These are phyloP conservation scores for Caenorhabditis sp. DNA, from an alignment of 2,888 invertebrate genomes.

Conservation along the genomic window DNA sequence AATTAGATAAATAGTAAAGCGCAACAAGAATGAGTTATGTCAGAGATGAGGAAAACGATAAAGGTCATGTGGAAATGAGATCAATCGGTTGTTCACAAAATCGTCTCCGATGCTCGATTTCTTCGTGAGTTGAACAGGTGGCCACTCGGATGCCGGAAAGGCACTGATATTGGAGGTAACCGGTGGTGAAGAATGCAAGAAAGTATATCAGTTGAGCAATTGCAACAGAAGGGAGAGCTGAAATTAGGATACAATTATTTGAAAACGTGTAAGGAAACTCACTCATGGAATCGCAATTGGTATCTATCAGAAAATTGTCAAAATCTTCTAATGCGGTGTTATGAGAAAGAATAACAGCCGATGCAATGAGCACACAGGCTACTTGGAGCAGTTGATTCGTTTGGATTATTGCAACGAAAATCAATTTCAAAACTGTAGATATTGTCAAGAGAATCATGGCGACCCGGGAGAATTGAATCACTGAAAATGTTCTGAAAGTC, in stretches of 20 bases:
- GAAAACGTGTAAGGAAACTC: no score
- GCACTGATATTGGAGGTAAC: conserved; percentile 49
- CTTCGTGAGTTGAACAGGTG: conserved; percentile 46
- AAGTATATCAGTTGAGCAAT: conserved; percentile 48
- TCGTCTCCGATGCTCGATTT: conserved; percentile 47
- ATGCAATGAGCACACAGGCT: conserved; percentile 35
- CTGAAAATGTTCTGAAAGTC: conserved; percentile 29
- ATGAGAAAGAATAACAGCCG: conserved; percentile 52
- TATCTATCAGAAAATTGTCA: conserved; percentile 39
- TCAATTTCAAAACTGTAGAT: conserved; percentile 57
- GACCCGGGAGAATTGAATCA: conserved; percentile 45
- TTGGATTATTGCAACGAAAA: conserved; percentile 47
- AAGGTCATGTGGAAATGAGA: conserved; percentile 12
- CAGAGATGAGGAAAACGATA: neutral
- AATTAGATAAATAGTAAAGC: neutral
- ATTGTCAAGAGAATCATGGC: conserved; percentile 48
- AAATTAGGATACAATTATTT: neutral
- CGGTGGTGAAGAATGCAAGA: conserved; percentile 43
- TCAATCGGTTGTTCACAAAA: conserved; percentile 49
- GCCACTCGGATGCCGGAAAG: conserved; percentile 39
- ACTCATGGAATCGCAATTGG: conserved; percentile 61
- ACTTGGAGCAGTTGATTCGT: conserved; percentile 44
- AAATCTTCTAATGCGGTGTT: conserved; percentile 50
- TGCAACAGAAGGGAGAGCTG: conserved; percentile 41
- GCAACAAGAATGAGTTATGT: neutral